Evolutionary conservation across 2,888 invertebrate species (phyloP).

Genomic region (Belgica antarctica): DNA sequence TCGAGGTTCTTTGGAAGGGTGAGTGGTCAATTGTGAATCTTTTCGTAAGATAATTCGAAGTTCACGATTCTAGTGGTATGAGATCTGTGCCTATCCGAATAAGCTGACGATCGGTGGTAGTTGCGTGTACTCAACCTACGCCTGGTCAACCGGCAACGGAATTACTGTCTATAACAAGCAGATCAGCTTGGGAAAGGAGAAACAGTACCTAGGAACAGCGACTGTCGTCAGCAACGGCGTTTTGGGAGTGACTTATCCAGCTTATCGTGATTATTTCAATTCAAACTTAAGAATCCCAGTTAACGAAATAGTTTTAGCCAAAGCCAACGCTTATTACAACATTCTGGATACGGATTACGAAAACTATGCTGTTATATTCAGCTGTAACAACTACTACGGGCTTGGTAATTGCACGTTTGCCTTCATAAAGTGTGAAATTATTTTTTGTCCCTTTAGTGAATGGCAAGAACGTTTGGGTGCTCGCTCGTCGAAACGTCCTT

Average conservation of each 20-base stretch:
- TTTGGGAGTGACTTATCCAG: constrained; percentile 30
- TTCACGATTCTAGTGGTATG: too few species aligned
- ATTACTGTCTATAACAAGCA: neutral
- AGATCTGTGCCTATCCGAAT: neutral
- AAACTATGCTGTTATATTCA: constrained; percentile 35
- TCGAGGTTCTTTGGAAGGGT: neutral
- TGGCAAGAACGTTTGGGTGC: constrained; percentile 31
- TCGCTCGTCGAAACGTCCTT: constrained; percentile 16
- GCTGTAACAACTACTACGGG: constrained; percentile 38
- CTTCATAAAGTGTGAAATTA: neutral
- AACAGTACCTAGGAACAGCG: constrained; percentile 20
- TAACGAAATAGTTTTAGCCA: constrained; percentile 6
- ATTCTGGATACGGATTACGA: constrained; percentile 38
- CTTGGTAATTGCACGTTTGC: neutral
- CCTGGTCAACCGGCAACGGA: neutral
- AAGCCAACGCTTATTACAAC: constrained; percentile 42
- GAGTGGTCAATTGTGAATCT: too few species aligned
- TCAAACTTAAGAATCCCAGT: too few species aligned
- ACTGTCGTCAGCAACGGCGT: neutral
- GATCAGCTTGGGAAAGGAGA: constrained; percentile 21
- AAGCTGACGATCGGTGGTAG: neutral
- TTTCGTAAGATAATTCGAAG: too few species aligned
- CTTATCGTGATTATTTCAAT: too few species aligned
- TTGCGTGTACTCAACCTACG: neutral
- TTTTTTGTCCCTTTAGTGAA: neutral